Conservation (phyloP, 2,888 invertebrate species). For the Drosophila prostipennis region DNA sequence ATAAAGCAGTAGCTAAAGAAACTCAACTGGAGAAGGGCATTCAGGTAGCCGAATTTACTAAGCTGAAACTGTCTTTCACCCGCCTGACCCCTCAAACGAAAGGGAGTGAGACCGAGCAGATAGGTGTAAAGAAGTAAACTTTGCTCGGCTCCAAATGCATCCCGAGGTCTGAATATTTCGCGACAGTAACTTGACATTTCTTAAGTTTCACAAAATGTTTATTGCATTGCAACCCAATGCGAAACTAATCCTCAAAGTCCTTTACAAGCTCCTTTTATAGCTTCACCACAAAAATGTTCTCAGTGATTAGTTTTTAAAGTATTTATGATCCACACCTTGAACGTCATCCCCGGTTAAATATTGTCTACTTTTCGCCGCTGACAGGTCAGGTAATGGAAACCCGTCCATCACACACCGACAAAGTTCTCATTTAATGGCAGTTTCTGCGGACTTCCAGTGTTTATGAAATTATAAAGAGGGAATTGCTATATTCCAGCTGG, state of each 20-base stretch:
- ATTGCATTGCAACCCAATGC: background rate
- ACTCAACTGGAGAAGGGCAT: slow-evolving; percentile 73
- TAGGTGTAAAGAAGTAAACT: slow-evolving; percentile 79
- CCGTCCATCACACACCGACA: slow-evolving; percentile 41
- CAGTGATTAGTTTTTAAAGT: slow-evolving; percentile 47
- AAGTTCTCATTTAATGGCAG: slow-evolving; percentile 50
- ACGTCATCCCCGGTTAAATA: slow-evolving; percentile 15
- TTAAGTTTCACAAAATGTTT: background rate
- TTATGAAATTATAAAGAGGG: slow-evolving; percentile 54
- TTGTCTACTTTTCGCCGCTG: slow-evolving; percentile 36
- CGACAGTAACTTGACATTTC: slow-evolving; percentile 57
- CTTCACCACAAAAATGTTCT: background rate
- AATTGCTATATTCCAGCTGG: slow-evolving; percentile 13
- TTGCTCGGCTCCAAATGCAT: slow-evolving; percentile 80
- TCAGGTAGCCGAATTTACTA: slow-evolving; percentile 77
- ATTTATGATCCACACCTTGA: slow-evolving; percentile 42
- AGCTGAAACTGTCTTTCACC: slow-evolving; percentile 62
- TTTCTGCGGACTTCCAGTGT: slow-evolving; percentile 22
- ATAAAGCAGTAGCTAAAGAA: slow-evolving; percentile 82
- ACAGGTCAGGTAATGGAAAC: slow-evolving; percentile 50
- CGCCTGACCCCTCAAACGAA: slow-evolving; percentile 65
- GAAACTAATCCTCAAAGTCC: slow-evolving; percentile 32
- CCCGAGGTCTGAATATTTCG: slow-evolving; percentile 76
- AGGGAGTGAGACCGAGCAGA: slow-evolving; percentile 81
- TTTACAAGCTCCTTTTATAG: slow-evolving; percentile 52